These are phyloP conservation scores for Heliothis virescens DNA, from an alignment of 1,140 invertebrate genomes.

Conservation along the genomic window DNA sequence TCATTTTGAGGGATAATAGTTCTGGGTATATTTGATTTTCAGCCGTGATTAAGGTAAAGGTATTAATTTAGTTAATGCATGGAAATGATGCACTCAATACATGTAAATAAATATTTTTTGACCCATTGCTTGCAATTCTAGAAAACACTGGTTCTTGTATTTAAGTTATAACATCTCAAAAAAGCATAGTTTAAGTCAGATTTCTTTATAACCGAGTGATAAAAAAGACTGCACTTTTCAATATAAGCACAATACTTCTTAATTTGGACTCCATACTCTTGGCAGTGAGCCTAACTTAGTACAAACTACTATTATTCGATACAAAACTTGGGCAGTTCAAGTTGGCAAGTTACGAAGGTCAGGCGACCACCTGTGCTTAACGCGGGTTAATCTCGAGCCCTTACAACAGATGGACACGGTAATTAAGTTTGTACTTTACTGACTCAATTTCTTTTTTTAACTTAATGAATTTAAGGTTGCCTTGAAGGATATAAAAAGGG, in stretches of 20 bases:
- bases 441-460: constrained; percentile 26
- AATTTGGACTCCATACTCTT: neutral
- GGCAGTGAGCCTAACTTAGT: neutral
- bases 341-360: constrained; percentile 22
- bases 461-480: constrained; percentile 7
- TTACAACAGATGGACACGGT: constrained; percentile 25
- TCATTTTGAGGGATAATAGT: constrained; percentile 5
- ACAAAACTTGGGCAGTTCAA: constrained; percentile 23
- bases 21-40: constrained; percentile 15
- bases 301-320: constrained; percentile 28
- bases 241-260: no score
- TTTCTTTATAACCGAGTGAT: no score
- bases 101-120: no score
- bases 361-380: constrained; percentile 17
- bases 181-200: no score
- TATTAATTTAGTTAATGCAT: neutral
- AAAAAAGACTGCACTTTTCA: no score
- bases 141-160: no score
- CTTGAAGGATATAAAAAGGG: neutral
- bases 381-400: constrained; percentile 24
- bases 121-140: no score
- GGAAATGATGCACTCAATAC: no score
- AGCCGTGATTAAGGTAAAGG: neutral
- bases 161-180: no score
- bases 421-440: constrained; percentile 26